Percentiles rank a stretch among this genome's conserved stretches.
These are phyloP conservation scores for Smutsia gigantea DNA, from an alignment of 2,797 vertebrate species.

Conservation along the genomic window DNA sequence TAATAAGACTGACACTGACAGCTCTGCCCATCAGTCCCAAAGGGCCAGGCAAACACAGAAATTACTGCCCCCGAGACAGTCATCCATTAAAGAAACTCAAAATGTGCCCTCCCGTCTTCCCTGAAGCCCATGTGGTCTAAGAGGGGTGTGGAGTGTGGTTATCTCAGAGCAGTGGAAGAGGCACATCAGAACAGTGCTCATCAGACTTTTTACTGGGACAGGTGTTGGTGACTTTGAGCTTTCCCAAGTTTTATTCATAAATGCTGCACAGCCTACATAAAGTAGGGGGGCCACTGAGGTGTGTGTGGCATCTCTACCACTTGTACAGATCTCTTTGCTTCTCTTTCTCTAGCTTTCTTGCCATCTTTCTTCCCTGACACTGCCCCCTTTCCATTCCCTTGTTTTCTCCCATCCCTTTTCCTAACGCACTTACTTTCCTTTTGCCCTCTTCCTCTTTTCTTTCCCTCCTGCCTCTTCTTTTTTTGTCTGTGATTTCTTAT, in stretches of 20 bases:
- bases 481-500: background rate
- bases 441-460: background rate
- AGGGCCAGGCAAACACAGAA: background rate
- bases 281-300: background rate
- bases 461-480: background rate
- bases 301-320: rapidly evolving
- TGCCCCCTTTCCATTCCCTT: background rate
- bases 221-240: background rate
- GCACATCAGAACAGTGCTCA: rapidly evolving
- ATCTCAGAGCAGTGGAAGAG: background rate
- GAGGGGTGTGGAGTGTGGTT: too few relatives aligned
- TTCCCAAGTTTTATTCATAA: too few relatives aligned
- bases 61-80: background rate
- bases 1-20: background rate
- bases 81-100: background rate
- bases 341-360: background rate
- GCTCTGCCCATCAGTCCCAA: background rate
- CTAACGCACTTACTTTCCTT: background rate
- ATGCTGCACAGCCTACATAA: rapidly evolving
- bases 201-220: background rate
- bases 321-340: background rate
- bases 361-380: background rate
- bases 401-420: background rate
- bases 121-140: rapidly evolving
- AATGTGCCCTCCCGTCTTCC: background rate